Evolutionary conservation across 2,888 invertebrate species (phyloP).

Genomic region (Uloborus plumipes): DNA sequence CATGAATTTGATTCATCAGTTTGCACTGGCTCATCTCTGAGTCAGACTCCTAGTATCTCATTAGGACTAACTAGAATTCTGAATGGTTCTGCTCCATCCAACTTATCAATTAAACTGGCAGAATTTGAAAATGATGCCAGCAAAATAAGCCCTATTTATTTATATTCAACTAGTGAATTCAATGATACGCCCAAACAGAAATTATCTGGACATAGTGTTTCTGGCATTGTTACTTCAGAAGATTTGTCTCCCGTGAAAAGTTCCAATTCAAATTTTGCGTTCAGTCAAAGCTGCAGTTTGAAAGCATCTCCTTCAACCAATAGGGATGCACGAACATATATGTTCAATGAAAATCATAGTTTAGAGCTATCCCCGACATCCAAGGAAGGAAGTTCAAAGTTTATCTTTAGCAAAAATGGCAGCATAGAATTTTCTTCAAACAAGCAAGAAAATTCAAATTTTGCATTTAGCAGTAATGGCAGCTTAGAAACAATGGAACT

Average conservation of each 20-base stretch:
- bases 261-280: no score
- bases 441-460: conserved; percentile 6
- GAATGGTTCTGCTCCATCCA: conserved; percentile 24
- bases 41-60: conserved; percentile 7
- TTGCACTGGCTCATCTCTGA: background rate
- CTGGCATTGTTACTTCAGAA: background rate
- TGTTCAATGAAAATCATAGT: no score
- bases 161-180: conserved; percentile 26
- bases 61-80: conserved; percentile 19
- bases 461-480: conserved; percentile 24
- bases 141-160: conserved; percentile 44
- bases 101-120: conserved; percentile 20
- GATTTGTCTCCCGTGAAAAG: background rate
- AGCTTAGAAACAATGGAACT: conserved; percentile 51
- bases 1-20: conserved; percentile 1
- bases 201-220: no score
- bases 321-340: no score
- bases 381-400: background rate
- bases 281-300: no score
- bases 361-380: conserved; percentile 2
- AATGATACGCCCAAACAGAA: conserved; percentile 4
- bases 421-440: background rate
- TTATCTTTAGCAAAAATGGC: no score
- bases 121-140: conserved; percentile 17
- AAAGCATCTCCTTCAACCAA: no score